A percentile compares a stretch with the other conserved stretches of the same genome.
Conservation (phyloP, 2,797 vertebrate genomes). For the Tenualosa ilisha region DNA sequence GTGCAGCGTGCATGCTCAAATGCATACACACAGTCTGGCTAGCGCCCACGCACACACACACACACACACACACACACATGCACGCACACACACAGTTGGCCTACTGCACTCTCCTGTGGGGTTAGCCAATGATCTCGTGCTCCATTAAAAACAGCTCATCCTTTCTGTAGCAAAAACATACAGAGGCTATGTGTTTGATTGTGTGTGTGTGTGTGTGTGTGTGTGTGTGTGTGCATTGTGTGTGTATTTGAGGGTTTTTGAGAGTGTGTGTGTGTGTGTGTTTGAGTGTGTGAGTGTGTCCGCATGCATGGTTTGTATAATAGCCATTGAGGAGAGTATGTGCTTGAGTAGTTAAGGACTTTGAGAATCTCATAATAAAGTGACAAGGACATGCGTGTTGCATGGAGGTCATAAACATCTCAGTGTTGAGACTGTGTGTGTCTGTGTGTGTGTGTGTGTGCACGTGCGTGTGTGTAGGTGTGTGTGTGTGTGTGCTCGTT, state of each 20-base stretch:
- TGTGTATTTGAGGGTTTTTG: not conserved
- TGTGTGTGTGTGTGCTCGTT: not conserved
- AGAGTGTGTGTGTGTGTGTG: not conserved
- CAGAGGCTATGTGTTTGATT: not conserved
- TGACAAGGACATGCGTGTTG: not conserved
- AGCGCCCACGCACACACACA: not conserved
- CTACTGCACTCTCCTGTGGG: not conserved
- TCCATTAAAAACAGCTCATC: constrained; percentile 7
- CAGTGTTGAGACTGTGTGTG: not conserved
- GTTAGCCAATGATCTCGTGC: not conserved
- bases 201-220: not conserved
- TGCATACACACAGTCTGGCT: not conserved
- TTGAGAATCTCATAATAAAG: not conserved
- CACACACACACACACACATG: not conserved
- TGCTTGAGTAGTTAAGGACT: not conserved
- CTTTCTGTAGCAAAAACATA: not conserved
- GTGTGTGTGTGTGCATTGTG: not conserved
- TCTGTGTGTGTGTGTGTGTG: not conserved
- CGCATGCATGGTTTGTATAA: no score
- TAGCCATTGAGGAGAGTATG: no score
- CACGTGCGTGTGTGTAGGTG: not conserved
- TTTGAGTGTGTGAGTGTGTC: not conserved
- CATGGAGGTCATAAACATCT: not conserved
- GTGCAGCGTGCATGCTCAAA: not conserved
- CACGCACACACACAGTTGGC: not conserved